Percentiles rank a stretch among this genome's conserved stretches.
phyloP scores from a whole-genome alignment of 2,797 vertebrate genomes.

The Cyprinella venusta region DNA sequence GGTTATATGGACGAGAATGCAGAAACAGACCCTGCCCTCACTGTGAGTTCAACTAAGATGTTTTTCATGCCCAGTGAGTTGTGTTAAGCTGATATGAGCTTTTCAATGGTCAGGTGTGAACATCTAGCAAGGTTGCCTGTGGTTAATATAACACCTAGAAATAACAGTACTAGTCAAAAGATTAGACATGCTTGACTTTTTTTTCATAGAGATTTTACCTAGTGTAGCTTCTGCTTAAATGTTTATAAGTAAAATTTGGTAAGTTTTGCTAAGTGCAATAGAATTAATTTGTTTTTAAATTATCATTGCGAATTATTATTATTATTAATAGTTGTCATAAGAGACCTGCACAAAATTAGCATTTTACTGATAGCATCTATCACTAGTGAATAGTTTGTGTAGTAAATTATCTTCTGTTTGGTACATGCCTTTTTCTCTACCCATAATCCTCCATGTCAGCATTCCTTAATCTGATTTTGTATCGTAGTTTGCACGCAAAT shows the following conservation, averaged over 20 bases:
- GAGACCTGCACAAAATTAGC: background rate
- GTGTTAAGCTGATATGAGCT: background rate
- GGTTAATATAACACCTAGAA: background rate
- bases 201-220: background rate
- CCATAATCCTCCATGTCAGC: background rate
- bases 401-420: background rate
- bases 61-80: background rate
- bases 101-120: background rate
- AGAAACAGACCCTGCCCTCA: conserved; percentile 91
- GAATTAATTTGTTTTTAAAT: too few species aligned
- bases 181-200: background rate
- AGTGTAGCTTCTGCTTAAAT: background rate
- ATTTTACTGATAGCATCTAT: background rate
- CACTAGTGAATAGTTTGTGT: background rate
- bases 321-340: background rate
- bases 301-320: too few species aligned
- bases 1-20: conserved; percentile 94
- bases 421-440: background rate
- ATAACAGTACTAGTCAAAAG: background rate
- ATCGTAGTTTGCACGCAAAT: conserved; percentile 92
- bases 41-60: conserved; percentile 76
- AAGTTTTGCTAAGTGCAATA: background rate
- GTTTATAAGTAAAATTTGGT: background rate
- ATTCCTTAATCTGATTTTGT: background rate
- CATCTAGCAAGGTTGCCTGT: background rate